Conservation (phyloP, 2,888 invertebrate species). For the Drosophila cognata region DNA sequence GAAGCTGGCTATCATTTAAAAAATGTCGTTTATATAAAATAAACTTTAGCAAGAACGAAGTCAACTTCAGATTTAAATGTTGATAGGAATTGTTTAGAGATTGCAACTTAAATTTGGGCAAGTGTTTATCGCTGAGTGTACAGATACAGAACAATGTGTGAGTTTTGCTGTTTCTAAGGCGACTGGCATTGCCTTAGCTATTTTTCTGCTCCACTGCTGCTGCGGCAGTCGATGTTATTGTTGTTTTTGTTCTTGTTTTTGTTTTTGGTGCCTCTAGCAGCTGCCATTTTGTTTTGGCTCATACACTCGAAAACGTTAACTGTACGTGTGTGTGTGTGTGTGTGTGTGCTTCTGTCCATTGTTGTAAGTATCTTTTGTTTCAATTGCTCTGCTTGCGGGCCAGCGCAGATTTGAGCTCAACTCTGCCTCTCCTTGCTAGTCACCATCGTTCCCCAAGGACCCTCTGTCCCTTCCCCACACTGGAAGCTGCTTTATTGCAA, state of each 20-base stretch:
- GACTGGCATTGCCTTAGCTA: constrained; percentile 33
- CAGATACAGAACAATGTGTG: background rate
- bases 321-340: constrained; percentile 13
- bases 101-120: background rate
- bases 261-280: constrained; percentile 21
- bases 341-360: constrained; percentile 44
- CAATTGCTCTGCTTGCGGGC: constrained; percentile 70
- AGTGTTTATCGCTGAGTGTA: background rate
- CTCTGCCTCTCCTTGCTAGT: background rate
- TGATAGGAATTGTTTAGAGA: background rate
- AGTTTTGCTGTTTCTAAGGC: constrained; percentile 42
- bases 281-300: constrained; percentile 74
- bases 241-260: constrained; percentile 32
- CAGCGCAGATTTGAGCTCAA: constrained; percentile 63
- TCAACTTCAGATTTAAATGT: background rate
- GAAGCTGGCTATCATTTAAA: background rate
- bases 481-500: constrained; percentile 79
- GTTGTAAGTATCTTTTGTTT: constrained; percentile 76
- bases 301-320: constrained; percentile 66
- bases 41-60: background rate
- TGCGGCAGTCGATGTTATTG: constrained; percentile 43
- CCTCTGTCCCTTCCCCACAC: constrained; percentile 4
- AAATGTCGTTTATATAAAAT: background rate
- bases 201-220: constrained; percentile 66
- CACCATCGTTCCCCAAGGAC: constrained; percentile 6